Evolutionary conservation across 1,140 invertebrate species (phyloP), one percentile per base, ranked within the genome.

Genomic region (Chrysoperla carnea): DNA sequence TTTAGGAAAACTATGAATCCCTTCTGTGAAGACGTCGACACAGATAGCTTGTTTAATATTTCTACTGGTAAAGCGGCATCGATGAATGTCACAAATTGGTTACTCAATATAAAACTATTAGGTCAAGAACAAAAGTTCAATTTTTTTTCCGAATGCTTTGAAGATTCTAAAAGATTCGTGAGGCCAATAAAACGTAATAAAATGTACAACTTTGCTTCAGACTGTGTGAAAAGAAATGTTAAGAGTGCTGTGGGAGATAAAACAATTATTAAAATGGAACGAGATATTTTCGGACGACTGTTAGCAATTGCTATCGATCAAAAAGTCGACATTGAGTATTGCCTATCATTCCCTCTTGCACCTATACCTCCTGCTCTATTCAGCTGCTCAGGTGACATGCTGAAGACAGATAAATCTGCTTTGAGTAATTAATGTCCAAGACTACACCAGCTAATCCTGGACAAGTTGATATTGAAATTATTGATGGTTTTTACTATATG

Each of bases 321-420:
- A 46, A 52, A 56, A 51, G 50, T 54, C 39, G 46, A 57, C 46
- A 27, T 54, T 13, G 51, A 51, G 45, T 41, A 36, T 39, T 52
- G 48, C 37, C 41, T 53, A 36, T 44, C 49, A 15, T 58, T 51
- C 51, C 52, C 53, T 37, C 45, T 58, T 17, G 47, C 55, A 47
- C 51, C 52, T 29, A 33, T 54, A 39, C 57, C 54, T 2, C 54
- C 53, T 40, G 50, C 53, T 39, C 49, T 57, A 48, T 56, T 53
- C 29, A 47, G 43, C 36, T 51, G 41, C 52, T 43, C 46, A 49
- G 51, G 50, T 28, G 47, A 50, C n/a, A 56, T 58, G 48, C 50
- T 51, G 9, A 55, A 56, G 52, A 53, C 54, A 36, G 5, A 23
- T 8, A 56, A 56, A 47, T 52, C 46, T 40, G 48, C 49, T 7